phyloP scores from a whole-genome alignment of 2,797 vertebrate species.

The Dendrocincla fuliginosa region DNA sequence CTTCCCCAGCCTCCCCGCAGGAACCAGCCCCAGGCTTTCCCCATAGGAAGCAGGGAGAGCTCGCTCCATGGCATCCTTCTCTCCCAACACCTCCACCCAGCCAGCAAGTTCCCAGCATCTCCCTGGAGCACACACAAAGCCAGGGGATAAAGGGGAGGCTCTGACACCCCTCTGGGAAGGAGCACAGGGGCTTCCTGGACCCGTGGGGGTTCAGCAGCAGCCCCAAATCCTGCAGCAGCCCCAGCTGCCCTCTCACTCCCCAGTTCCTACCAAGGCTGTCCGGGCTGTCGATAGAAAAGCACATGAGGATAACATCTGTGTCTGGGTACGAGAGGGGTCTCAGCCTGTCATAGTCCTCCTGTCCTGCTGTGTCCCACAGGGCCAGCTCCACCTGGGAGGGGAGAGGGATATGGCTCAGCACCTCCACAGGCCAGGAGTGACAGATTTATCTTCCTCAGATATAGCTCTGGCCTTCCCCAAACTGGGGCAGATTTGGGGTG shows the following conservation, averaged over 20 bases:
- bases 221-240: not conserved
- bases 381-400: constrained; percentile 92
- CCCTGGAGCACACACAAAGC: not conserved
- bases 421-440: not conserved
- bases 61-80: not conserved
- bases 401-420: not conserved
- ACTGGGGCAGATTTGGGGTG: not conserved
- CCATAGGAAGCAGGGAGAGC: fast-evolving
- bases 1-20: fast-evolving
- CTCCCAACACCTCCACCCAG: not conserved
- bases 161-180: not conserved
- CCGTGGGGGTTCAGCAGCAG: not conserved
- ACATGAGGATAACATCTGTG: constrained; percentile 98
- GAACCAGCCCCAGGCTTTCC: not conserved
- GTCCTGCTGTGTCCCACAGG: constrained; percentile 95
- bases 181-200: fast-evolving
- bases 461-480: not conserved
- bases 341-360: constrained; percentile 95
- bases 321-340: constrained; percentile 96
- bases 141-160: not conserved
- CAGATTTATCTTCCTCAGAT: not conserved
- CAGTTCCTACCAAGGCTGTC: constrained; percentile 89
- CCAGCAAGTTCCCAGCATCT: not conserved
- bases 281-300: constrained; percentile 96
- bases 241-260: not conserved